Evolutionary conservation across 1,140 invertebrate species (phyloP), one percentile per base, ranked within the genome.

Genomic region (Calephelis virginiensis): DNA sequence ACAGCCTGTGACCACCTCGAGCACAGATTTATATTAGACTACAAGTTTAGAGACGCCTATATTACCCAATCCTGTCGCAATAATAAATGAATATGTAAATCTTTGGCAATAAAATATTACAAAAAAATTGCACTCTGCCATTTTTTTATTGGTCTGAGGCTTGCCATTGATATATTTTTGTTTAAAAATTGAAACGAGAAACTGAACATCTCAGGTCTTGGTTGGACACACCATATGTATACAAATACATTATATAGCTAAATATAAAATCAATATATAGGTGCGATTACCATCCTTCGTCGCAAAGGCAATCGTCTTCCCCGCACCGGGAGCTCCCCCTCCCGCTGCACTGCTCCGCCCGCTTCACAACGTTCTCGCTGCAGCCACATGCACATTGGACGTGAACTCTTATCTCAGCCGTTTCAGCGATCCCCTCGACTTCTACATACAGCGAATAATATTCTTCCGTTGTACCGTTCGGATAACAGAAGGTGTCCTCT

Each of bases 261-360:
- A 28, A 3, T 28, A 28, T 28, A 28, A 28, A 28, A 28, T 28
- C 28, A 28, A 28, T 28, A 28, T 4, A 3, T 28, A 28, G 28
- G 28, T 28, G 28, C 13, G 67, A 95, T 77, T 94, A 94, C 84
- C 93, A 93, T 64, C 91, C 92, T 0, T 88, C 76, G 48, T 94
- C 80, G 80, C 96, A 97, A 11, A 91, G 89, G 80, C 96, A 97
- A 10, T 91, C 89, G 77, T 96, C 97, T n/a, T 95, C 90, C 37
- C 96, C 96, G 82, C 96, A 97, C 56, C 93, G 90, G 13, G 92
- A 90, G 13, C 89, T 91, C 10, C 95, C 94, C 45, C 85, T 82
- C 10, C 68, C 62, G 50, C 84, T 92, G 75, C 94, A 95, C 17
- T 12, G 67, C 10, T 53, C 71, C 1, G 93, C 90, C 47, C 88